Evolutionary conservation across 2,113 vertebrate species (phyloP), one percentile per base, ranked within the genome.

Genomic region (Prolemur simus): DNA sequence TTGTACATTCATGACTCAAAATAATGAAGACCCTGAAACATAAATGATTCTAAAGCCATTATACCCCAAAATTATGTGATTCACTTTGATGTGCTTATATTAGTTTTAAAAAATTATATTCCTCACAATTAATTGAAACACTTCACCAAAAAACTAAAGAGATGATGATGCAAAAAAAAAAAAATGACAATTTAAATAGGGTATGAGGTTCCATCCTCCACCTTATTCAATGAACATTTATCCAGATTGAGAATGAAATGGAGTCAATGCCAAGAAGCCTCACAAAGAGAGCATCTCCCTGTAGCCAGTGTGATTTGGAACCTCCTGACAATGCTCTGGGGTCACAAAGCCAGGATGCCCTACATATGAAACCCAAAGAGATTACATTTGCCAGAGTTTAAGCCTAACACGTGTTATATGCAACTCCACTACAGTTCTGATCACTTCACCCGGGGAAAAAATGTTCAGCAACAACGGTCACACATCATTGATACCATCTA

Each of bases 1-100:
- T 42, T 58, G 20, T 37, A 81, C n/a, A 93, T 60, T 87, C 93
- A 58, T 14, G 73, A 92, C 85, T 91, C 89, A 52, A 91, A 94
- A 89, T 15, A 37, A 96, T 47, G 63, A 84, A 95, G 47, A 85
- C 47, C 73, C 81, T 85, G 47, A 90, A 37, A 89, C 32, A 18
- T 56, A 96, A 90, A 84, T 86, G 63, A 92, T 52, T 84, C 96
- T 82, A 95, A 93, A 88, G 74, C 69, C 80, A 77, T 80, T 27
- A 60, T 66, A 87, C 85, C 49, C 73, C 85, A 20, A 85, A 93
- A 78, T 85, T 76, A 66, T 6, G 32, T 58, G 66, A 86, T 45
- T 89, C 73, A 69, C 52, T 78, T 85, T 47, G 64, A 73, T 89
- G 78, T 73, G 86, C 64, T 89, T 66, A 1, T 8, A 32, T 71